These are phyloP conservation scores for Arctocebus calabarensis DNA, from an alignment of 2,797 vertebrate species.

Conservation along the genomic window DNA sequence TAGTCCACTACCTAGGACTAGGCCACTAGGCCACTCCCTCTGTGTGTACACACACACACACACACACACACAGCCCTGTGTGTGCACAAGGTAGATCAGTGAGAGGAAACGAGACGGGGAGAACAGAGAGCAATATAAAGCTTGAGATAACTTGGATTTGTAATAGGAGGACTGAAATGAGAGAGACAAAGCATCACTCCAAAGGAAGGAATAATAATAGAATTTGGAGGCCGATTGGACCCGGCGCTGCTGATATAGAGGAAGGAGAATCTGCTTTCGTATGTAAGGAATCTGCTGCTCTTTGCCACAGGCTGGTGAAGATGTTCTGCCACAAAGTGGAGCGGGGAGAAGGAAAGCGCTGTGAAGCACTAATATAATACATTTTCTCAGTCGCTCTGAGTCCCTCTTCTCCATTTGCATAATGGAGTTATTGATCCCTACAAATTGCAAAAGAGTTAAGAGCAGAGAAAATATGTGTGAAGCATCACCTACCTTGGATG, in stretches of 20 bases:
- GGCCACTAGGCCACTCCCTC: neutral
- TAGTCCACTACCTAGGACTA: neutral
- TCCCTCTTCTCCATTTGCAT: neutral
- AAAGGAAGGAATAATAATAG: neutral
- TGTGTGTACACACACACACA: neutral
- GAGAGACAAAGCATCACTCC: neutral
- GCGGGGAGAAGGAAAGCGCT: fast-evolving
- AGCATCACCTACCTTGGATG: neutral
- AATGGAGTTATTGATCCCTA: neutral
- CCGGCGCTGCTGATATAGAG: neutral
- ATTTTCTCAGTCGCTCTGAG: neutral
- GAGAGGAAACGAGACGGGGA: neutral
- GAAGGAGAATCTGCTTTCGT: neutral
- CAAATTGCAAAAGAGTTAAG: neutral
- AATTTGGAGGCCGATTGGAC: neutral
- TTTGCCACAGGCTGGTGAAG: neutral
- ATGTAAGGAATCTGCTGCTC: neutral
- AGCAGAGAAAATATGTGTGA: neutral
- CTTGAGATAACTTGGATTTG: neutral
- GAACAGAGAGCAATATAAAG: neutral
- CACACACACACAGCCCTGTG: neutral
- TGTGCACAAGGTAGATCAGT: neutral
- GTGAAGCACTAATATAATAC: neutral
- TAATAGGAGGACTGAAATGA: constrained; percentile 31
- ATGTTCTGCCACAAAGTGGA: neutral